Percentiles rank a stretch among this genome's conserved stretches.
Evolutionary conservation across 2,113 vertebrate genomes (phyloP).

Genomic region (Malurus alboscapulatus): DNA sequence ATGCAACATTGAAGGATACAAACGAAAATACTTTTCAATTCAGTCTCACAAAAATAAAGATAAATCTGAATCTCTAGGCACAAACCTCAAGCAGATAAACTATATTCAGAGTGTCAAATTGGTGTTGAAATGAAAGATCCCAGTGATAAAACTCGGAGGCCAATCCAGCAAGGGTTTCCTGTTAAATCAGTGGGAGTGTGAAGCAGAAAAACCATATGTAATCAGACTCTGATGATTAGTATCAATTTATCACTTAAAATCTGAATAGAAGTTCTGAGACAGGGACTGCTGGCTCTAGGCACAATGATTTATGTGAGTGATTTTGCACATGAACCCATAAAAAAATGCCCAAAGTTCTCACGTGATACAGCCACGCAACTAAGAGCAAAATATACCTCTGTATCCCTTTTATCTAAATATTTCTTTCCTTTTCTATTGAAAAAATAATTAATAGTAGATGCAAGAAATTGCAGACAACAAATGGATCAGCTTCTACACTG

Average conservation of each 20-base stretch:
- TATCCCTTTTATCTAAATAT: background rate
- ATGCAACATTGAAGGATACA: background rate
- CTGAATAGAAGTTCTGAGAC: background rate
- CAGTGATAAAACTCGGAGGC: background rate
- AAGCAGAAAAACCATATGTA: background rate
- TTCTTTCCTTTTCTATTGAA: background rate
- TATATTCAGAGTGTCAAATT: background rate
- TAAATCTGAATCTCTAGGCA: background rate
- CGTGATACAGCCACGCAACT: fast-evolving
- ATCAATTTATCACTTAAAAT: background rate
- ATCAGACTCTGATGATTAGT: background rate
- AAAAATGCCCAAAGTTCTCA: background rate
- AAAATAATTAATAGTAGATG: background rate
- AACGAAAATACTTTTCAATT: background rate
- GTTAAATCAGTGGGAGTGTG: background rate
- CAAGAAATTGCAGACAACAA: background rate
- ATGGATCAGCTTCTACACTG: background rate
- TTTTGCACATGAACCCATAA: background rate
- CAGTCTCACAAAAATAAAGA: background rate
- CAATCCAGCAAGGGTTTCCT: background rate
- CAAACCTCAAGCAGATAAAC: background rate
- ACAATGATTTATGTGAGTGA: background rate
- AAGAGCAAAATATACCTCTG: background rate
- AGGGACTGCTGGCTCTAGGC: background rate
- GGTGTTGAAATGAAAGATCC: background rate